Percentiles rank a stretch among this genome's conserved stretches.
These are phyloP conservation scores for Sternotherus odoratus DNA, from an alignment of 2,797 vertebrate genomes.

Conservation along the genomic window DNA sequence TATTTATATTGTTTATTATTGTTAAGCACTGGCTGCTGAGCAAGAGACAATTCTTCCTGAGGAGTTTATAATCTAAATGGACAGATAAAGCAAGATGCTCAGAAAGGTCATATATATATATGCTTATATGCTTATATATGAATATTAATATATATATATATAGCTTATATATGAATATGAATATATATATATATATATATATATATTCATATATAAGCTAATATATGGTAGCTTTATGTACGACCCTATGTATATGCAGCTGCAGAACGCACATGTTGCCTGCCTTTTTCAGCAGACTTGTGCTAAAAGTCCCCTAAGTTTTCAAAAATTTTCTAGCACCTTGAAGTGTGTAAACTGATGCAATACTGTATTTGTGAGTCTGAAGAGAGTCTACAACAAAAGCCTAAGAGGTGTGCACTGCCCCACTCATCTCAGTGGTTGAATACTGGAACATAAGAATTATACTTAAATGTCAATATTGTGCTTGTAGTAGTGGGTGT, in stretches of 20 bases:
- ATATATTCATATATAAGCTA: fast-evolving
- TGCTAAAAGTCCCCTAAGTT: neutral
- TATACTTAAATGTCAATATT: too few species aligned
- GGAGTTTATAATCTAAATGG: neutral
- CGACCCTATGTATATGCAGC: neutral
- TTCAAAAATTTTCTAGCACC: neutral
- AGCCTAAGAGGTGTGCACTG: too few species aligned
- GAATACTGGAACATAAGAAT: too few species aligned
- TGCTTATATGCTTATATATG: too few species aligned
- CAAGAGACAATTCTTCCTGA: neutral
- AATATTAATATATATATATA: fast-evolving
- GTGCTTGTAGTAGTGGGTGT: too few species aligned
- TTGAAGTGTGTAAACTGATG: neutral
- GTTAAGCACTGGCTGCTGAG: neutral
- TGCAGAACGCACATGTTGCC: neutral
- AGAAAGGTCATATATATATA: fast-evolving
- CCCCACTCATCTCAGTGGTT: too few species aligned
- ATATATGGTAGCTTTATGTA: neutral
- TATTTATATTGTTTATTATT: neutral
- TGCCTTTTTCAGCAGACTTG: neutral
- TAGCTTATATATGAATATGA: too few species aligned
- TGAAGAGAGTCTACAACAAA: neutral
- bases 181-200: fast-evolving
- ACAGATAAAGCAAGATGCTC: neutral
- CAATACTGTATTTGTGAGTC: neutral